Base-by-base conservation (phyloP, 2,888 invertebrate species). In the Spatulosminthurus flaviceps region DNA sequence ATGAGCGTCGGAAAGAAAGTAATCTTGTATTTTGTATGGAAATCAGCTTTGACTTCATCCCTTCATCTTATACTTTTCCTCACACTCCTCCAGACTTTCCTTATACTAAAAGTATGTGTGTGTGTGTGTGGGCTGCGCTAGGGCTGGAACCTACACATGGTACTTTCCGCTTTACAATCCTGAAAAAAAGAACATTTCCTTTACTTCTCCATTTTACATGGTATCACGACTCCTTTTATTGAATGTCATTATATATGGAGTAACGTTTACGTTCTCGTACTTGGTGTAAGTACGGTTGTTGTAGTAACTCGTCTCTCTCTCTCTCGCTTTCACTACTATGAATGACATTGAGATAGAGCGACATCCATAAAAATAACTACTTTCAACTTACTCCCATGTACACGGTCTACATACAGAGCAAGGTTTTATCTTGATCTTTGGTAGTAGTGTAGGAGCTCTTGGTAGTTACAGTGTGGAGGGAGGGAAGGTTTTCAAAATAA, bases 21-120 rank as follows among this genome's bases (percentile, higher is more conserved):
- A 75, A 75, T 75, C 75, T 29, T 64, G 41, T 41, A 61, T 75
- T 75, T 75, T 64, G 64, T 75, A 75, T 75, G 75, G 64, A 75
- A 75, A 75, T 75, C 64, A 75, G 64, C 72, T 72, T 21, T 51
- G 51, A n/a, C 21, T 71, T 13, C 26, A 11, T 69, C 34, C 51
- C 43, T 22, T n/a, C 16, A 13, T 51, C 16, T 13, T 51, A 9
- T 41, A n/a, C 51, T 51, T 19, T 51, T 16, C n/a, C 34, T 34
- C 34, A 9, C 34, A 7, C 34, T 9, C 34, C 9, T 34, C 9
- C 34, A 7, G 5, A 4, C 4, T 7, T 34, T 4, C 4, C 34
- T 7, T 34, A 34, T 4, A 34, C 9, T 34, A 34, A 34, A 9
- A 34, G 34, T 9, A 34, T 34, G 34, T n/a, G n/a, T n/a, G n/a